phyloP scores from a whole-genome alignment of 2,113 vertebrate species.

The Axis porcinus region DNA sequence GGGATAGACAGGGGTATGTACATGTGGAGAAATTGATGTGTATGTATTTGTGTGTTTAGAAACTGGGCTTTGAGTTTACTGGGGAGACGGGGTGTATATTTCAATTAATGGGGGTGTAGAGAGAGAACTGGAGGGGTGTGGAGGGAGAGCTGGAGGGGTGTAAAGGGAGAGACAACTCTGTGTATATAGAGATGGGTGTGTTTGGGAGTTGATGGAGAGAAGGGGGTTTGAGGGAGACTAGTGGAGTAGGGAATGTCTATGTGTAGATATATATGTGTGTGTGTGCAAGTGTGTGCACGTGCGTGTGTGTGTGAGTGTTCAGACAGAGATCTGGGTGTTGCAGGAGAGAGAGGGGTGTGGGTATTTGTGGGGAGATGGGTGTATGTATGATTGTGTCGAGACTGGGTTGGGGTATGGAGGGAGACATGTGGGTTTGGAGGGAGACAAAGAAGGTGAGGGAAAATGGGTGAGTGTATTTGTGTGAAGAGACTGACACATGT shows the following conservation, averaged over 20 bases:
- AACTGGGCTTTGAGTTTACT: background rate
- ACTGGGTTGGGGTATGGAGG: background rate
- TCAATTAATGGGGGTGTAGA: background rate
- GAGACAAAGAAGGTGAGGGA: background rate
- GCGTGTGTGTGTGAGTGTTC: background rate
- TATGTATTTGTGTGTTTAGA: background rate
- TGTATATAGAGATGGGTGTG: background rate
- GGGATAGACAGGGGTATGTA: background rate
- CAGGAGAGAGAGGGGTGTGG: background rate
- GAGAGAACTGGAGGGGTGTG: background rate
- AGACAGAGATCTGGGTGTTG: background rate
- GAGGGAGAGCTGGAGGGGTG: background rate
- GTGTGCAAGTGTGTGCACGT: rapidly evolving
- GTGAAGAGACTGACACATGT: background rate
- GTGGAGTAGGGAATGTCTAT: background rate
- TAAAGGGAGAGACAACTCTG: background rate
- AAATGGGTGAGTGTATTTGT: background rate
- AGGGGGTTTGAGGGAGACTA: background rate
- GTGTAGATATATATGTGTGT: background rate
- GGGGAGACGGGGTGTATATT: background rate
- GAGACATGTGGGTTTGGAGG: background rate
- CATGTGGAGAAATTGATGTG: background rate
- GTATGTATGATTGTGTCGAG: background rate
- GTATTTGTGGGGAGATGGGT: background rate
- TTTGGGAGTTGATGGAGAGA: background rate